A percentile compares a stretch with the other conserved stretches of the same genome.
Evolutionary conservation across 2,888 invertebrate genomes (phyloP).

Genomic region (Nematopogon swammerdamellus): DNA sequence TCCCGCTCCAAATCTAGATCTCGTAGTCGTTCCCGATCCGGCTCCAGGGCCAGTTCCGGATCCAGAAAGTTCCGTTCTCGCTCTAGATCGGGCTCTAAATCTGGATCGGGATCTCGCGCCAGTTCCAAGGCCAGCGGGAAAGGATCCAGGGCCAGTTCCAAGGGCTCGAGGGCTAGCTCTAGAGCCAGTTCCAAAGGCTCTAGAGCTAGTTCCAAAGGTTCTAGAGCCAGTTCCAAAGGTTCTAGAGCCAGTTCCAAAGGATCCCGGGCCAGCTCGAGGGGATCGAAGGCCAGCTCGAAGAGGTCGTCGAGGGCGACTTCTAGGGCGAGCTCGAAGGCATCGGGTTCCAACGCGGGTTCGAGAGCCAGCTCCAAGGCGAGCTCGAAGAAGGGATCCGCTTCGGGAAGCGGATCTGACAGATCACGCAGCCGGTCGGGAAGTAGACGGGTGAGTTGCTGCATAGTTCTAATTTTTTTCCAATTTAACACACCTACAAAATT

Average conservation of each 20-base stretch:
- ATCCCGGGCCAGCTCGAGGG: slow-evolving; percentile 13
- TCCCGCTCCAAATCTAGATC: slow-evolving; percentile 15
- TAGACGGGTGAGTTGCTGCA: slow-evolving; percentile 22
- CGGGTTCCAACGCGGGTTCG: slow-evolving; percentile 34
- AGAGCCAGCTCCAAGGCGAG: slow-evolving; percentile 25
- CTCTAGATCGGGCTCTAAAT: slow-evolving; percentile 20
- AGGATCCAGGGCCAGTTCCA: slow-evolving; percentile 22
- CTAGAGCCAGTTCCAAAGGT: slow-evolving; percentile 14
- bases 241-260: slow-evolving; percentile 25
- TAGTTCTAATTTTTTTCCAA: no score
- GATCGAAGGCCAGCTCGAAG: slow-evolving; percentile 23
- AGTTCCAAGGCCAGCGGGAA: slow-evolving; percentile 19
- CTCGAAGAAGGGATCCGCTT: slow-evolving; percentile 27
- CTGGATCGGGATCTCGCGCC: slow-evolving; percentile 19
- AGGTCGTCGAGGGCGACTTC: no score
- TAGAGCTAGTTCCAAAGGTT: slow-evolving; percentile 24
- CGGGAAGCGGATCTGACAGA: slow-evolving; percentile 31
- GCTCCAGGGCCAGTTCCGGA: slow-evolving; percentile 8
- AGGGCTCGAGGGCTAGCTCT: slow-evolving; percentile 34
- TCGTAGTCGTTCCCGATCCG: slow-evolving; percentile 26
- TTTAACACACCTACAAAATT: no score
- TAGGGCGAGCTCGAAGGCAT: slow-evolving; percentile 14
- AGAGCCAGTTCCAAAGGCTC: slow-evolving; percentile 31
- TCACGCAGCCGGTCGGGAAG: slow-evolving; percentile 42
- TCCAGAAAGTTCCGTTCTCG: slow-evolving; percentile 1